Percentiles rank a stretch among this genome's conserved stretches.
phyloP scores from a whole-genome alignment of 2,888 invertebrate species.

The Morinoia aosen region DNA sequence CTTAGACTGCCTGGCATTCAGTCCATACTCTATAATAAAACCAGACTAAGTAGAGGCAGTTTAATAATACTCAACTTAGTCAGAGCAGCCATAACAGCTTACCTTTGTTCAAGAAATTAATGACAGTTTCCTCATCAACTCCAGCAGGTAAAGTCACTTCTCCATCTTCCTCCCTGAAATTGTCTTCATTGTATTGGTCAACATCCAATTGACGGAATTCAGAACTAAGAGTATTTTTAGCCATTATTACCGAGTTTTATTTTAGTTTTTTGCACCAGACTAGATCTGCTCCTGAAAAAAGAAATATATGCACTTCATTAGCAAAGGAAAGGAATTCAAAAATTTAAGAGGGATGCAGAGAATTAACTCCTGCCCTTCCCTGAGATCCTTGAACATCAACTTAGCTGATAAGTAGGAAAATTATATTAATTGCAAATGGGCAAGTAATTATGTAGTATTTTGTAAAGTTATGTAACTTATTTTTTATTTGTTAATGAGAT shows the following conservation, averaged over 20 bases:
- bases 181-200: constrained; percentile 96
- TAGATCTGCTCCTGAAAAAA: background rate
- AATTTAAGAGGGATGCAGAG: too few species aligned
- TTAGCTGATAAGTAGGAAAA: too few species aligned
- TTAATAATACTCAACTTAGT: background rate
- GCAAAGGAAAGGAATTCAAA: background rate
- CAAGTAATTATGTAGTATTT: too few species aligned
- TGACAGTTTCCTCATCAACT: constrained; percentile 77
- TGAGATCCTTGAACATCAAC: too few species aligned
- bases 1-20: too few species aligned
- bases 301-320: background rate
- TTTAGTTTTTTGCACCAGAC: background rate
- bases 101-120: constrained; percentile 66
- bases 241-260: constrained; percentile 77
- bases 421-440: too few species aligned
- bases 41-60: background rate
- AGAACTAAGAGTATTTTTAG: constrained; percentile 91
- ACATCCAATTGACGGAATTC: constrained; percentile 97
- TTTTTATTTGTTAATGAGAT: too few species aligned
- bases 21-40: too few species aligned
- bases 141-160: constrained; percentile 76
- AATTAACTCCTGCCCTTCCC: too few species aligned
- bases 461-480: too few species aligned
- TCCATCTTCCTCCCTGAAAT: constrained; percentile 88
- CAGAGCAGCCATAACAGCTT: background rate